Evolutionary conservation across 2,888 invertebrate species (phyloP), one percentile per base, ranked within the genome.

Genomic region (Gortyna flavago): DNA sequence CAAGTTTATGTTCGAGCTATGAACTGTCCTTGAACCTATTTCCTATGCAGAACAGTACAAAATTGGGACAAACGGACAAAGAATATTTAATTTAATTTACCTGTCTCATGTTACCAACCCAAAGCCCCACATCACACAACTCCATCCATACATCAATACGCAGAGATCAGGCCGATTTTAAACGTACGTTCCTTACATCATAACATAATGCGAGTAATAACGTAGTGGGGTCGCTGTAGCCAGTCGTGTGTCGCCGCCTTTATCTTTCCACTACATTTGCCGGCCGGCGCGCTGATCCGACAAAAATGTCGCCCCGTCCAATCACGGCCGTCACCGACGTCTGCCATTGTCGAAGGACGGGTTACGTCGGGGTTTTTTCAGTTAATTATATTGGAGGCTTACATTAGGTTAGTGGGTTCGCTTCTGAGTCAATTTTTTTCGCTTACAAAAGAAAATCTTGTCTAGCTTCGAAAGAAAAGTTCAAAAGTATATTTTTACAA

Each of bases 261-360:
- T 90, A 90, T 90, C 90, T 90, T 90, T 90, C 90, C 90, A 81
- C 84, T 87, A 89, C 90, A 90, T 90, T 90, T 85, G 88, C 83
- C 77, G 80, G 72, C 68, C 85, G 81, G 72, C 79, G 83, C 88
- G 89, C 90, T 90, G 90, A 90, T 86, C 85, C 88, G 87, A 86
- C 89, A 89, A 88, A 88, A 88, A 88, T 88, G 85, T 83, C 79
- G 87, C 76, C 71, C 77, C 79, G 83, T 82, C 89, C 87, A 85
- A 88, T 88, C 87, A 83, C 78, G 67, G 78, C 78, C 80, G 81
- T 82, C 82, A 81, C 83, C 84, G 79, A 83, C 87, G 84, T 83
- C 85, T 82, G 82, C 82, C 77, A 87, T 85, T 87, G 85, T 84
- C 78, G 75, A 83, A 65, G 76, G 75, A 83, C 80, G 86, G 77